Evolutionary conservation across 92 coral and sea anemone species (phyloP).

Genomic region (Plumapathes pennacea): DNA sequence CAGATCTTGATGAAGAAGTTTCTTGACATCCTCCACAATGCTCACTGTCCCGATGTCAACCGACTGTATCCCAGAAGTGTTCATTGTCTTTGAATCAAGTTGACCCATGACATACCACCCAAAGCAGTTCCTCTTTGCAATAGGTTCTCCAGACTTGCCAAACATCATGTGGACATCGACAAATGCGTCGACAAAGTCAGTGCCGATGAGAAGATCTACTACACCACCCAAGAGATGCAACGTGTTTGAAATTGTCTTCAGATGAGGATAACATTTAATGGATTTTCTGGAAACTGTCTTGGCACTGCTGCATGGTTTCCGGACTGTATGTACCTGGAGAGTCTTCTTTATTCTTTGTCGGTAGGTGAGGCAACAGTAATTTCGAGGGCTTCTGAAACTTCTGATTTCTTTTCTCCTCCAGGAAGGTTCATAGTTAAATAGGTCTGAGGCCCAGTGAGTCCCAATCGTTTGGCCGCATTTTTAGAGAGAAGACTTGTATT

Average conservation of each 20-base stretch:
- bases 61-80: slow-evolving; percentile 26
- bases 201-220: slow-evolving; percentile 61
- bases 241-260: slow-evolving; percentile 23
- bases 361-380: slow-evolving; percentile 14
- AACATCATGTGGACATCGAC: slow-evolving; percentile 14
- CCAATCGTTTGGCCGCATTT: slow-evolving; percentile 32
- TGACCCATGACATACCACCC: slow-evolving; percentile 58
- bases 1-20: slow-evolving; percentile 48
- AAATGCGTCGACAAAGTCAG: slow-evolving; percentile 60
- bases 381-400: slow-evolving; percentile 29
- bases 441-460: slow-evolving; percentile 34
- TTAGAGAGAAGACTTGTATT: slow-evolving; percentile 54
- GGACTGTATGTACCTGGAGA: slow-evolving; percentile 24
- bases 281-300: slow-evolving; percentile 42
- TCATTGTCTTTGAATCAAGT: slow-evolving; percentile 1
- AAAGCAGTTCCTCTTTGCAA: slow-evolving; percentile 37
- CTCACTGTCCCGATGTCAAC: slow-evolving; percentile 50
- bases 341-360: slow-evolving; percentile 33
- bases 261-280: slow-evolving; percentile 36
- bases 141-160: slow-evolving; percentile 44
- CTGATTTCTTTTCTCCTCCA: slow-evolving; percentile 34
- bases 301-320: slow-evolving; percentile 48
- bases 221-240: slow-evolving; percentile 57
- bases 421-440: slow-evolving; percentile 69
- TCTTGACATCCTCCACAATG: slow-evolving; percentile 32